Percentiles rank a stretch among this genome's conserved stretches.
Conservation (phyloP, 2,797 vertebrate species). For the Kryptopterus vitreolus region DNA sequence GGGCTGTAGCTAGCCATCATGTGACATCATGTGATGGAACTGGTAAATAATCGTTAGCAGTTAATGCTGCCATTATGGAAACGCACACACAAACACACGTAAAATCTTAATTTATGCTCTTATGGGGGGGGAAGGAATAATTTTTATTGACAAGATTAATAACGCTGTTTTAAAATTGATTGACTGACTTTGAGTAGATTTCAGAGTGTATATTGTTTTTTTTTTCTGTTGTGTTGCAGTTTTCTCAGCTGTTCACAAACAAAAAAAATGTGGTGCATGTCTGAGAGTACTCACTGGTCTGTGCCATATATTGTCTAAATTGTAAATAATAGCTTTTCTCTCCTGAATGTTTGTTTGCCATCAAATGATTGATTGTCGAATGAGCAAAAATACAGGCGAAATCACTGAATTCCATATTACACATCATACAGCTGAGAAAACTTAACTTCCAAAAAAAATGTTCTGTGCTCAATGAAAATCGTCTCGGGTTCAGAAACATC, state of each 20-base stretch:
- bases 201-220: constrained; percentile 15
- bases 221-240: constrained; percentile 39
- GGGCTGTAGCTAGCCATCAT: constrained; percentile 46
- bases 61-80: constrained; percentile 29
- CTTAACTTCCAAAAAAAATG: constrained; percentile 6
- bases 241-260: constrained; percentile 42
- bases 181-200: constrained; percentile 10
- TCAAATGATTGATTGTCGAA: background rate
- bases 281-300: constrained; percentile 27
- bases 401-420: constrained; percentile 2
- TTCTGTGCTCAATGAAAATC: background rate
- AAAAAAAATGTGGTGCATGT: constrained; percentile 39
- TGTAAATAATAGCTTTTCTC: constrained; percentile 13
- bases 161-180: constrained; percentile 14
- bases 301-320: constrained; percentile 27
- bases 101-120: constrained; percentile 5
- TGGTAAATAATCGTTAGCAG: constrained; percentile 28
- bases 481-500: background rate
- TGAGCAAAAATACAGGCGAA: background rate
- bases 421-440: constrained; percentile 4
- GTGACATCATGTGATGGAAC: constrained; percentile 17
- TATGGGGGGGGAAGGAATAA: background rate
- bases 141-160: background rate
- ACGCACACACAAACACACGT: background rate
- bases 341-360: constrained; percentile 6